Percentiles rank a stretch among this genome's conserved stretches.
Evolutionary conservation across 2,797 vertebrate species (phyloP).

Genomic region (Falco naumanni): DNA sequence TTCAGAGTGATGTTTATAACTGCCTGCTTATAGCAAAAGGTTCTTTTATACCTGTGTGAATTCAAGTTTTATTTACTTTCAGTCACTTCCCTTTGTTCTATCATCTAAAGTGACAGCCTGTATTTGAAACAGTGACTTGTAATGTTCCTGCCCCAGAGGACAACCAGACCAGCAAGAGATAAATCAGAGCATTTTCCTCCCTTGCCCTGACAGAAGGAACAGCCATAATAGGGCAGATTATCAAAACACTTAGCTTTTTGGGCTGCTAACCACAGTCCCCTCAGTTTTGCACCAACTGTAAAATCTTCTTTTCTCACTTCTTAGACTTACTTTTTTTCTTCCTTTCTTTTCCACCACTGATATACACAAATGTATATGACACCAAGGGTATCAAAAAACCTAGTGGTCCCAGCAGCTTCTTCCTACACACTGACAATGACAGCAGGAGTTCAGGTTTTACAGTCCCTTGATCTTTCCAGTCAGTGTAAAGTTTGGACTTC

Average conservation of each 20-base stretch:
- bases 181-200: not conserved
- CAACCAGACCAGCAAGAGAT: not conserved
- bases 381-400: not conserved
- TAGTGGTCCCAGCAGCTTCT: not conserved
- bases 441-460: not conserved
- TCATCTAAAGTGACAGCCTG: slow-evolving; percentile 26
- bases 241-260: not conserved
- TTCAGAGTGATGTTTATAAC: slow-evolving; percentile 72
- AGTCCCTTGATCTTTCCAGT: not conserved
- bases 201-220: not conserved
- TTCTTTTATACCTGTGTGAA: slow-evolving; percentile 52
- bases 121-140: slow-evolving; percentile 30
- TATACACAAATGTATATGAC: not conserved
- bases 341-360: not conserved
- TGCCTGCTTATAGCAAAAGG: slow-evolving; percentile 60
- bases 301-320: not conserved
- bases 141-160: slow-evolving; percentile 4
- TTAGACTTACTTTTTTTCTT: not conserved
- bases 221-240: not conserved
- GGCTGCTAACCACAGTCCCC: not conserved
- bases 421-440: not conserved
- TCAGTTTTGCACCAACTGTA: not conserved
- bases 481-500: not conserved
- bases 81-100: slow-evolving; percentile 43
- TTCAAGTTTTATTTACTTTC: slow-evolving; percentile 65